Base-by-base conservation (phyloP, 2,888 invertebrate species). In the Hylaea fasciaria region DNA sequence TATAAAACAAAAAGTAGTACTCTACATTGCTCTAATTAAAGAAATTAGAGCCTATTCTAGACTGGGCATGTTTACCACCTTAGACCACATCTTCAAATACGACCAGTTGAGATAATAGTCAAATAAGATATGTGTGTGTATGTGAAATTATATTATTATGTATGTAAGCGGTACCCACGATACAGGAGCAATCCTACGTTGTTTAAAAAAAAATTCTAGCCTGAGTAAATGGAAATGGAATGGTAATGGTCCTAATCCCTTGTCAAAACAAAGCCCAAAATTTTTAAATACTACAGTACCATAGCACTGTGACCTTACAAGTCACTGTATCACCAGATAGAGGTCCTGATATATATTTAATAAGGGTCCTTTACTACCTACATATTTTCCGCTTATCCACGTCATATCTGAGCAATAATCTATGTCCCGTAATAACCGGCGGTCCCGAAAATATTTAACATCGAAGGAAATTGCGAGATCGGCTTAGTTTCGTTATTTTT, bases 331-430 rank as follows among this genome's bases (percentile, higher is more conserved):
- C 54, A 44, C 43, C 16, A 47, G 53, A 54, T 50, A 46, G 44
- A 32, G 39, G 52, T 16, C 52, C 57, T 60, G 68, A 65, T 66
- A 66, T 68, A 68, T 65, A 60, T 65, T 57, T 68, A 65, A 67
- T 66, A 69, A 65, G 60, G 69, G 65, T 61, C 45, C 47, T 69
- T 65, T 65, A 58, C 58, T 53, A 64, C 65, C 66, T 62, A 65
- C 67, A 67, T 70, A 70, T 68, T 66, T 69, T 64, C 62, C 55
- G 52, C 49, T 69, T 66, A 67, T 64, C 70, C 67, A 53, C 58
- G 65, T 65, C 70, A 61, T 69, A 70, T 70, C 69, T 63, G 61
- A 43, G 61, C 65, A 69, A 65, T 69, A 71, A 71, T 71, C 69
- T 69, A 64, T 61, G 67, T 65, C 55, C 65, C 51, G 64, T 68